Conservation (phyloP, 2,113 vertebrate genomes). For the Sorex araneus region DNA sequence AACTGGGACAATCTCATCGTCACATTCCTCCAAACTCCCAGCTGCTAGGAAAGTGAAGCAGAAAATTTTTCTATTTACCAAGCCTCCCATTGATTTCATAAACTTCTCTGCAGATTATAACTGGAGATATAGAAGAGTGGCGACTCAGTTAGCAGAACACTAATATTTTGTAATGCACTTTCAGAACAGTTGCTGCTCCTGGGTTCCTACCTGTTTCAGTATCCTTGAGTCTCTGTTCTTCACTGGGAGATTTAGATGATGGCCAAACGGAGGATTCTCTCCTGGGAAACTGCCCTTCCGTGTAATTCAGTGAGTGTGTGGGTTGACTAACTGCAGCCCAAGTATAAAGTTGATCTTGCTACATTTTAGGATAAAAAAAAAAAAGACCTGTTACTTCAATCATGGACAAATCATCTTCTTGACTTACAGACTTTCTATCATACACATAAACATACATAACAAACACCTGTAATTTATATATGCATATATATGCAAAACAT, state of each 20-base stretch:
- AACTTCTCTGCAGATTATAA: background rate
- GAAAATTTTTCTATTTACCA: background rate
- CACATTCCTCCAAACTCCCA: background rate
- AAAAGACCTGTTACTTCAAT: conserved; percentile 23
- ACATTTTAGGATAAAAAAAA: conserved; percentile 23
- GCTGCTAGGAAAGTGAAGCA: background rate
- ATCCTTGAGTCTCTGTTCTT: conserved; percentile 84
- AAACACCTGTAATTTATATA: background rate
- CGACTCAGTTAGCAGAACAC: background rate
- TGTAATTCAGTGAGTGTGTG: conserved; percentile 91
- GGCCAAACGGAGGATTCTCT: conserved; percentile 89
- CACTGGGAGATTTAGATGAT: conserved; percentile 85
- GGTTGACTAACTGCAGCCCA: conserved; percentile 98
- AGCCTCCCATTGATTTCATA: background rate
- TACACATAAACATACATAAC: background rate
- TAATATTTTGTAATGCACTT: no score
- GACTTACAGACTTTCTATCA: background rate
- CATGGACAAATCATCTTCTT: background rate
- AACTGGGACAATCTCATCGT: background rate
- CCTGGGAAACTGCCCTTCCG: conserved; percentile 92
- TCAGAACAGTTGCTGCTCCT: fast-evolving
- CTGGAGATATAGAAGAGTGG: background rate
- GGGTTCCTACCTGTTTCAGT: conserved; percentile 89
- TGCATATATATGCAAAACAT: background rate
- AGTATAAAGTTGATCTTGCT: conserved; percentile 97